These are phyloP conservation scores for Eutrigla gurnardus DNA, from an alignment of 2,797 vertebrate genomes.

Conservation along the genomic window DNA sequence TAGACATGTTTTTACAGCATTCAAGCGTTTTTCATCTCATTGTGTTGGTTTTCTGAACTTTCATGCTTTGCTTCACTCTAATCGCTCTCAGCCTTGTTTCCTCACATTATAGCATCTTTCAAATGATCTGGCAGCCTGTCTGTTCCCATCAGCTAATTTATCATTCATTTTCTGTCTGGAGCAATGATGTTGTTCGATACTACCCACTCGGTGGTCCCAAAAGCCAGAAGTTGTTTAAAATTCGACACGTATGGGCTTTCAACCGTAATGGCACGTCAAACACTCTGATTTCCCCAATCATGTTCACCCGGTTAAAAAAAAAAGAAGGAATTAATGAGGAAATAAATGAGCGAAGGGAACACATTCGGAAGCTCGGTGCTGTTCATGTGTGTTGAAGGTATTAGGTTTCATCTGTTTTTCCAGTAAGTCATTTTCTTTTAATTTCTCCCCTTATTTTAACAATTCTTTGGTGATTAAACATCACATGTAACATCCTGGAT, in stretches of 20 bases:
- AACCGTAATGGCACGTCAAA: constrained; percentile 3
- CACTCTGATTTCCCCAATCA: constrained; percentile 14
- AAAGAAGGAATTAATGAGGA: constrained; percentile 24
- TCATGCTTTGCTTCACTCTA: neutral
- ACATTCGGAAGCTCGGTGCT: constrained; percentile 4
- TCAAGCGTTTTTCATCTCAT: neutral
- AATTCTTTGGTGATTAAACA: neutral
- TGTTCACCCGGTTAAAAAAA: constrained; percentile 7
- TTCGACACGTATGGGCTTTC: neutral
- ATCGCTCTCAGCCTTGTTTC: neutral
- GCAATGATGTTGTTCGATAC: neutral
- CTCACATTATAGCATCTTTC: neutral
- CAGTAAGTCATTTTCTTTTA: neutral
- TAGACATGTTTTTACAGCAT: neutral
- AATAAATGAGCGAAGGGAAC: constrained; percentile 27
- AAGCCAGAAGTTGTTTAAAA: constrained; percentile 1
- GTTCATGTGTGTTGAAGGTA: constrained; percentile 13
- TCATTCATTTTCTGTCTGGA: neutral
- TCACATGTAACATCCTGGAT: neutral
- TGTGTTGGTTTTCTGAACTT: neutral
- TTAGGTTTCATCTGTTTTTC: constrained; percentile 20
- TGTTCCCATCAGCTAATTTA: neutral
- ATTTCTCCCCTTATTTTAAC: neutral
- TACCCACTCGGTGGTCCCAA: neutral
- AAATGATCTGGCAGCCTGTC: neutral